Evolutionary conservation across 2,797 vertebrate species (phyloP), one percentile per base, ranked within the genome.

Genomic region (Sparidentex hasta): DNA sequence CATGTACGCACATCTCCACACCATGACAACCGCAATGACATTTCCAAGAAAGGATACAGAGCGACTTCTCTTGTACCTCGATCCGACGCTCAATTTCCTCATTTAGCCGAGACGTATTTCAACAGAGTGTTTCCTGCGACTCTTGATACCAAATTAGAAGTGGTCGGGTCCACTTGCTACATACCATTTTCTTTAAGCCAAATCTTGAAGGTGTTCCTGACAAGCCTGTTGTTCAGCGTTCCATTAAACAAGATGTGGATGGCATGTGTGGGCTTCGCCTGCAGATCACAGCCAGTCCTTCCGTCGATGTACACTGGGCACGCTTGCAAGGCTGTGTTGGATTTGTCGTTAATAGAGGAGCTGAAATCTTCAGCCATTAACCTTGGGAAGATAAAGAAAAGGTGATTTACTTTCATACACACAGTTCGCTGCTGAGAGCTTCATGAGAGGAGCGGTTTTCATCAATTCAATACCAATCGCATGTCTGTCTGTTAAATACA

Each of bases 201-300:
- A 33, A 0, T 0, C 7, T 0, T 0, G 73, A 78, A 79, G n/a
- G 72, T 86, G 65, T 92, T 86, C 44, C 25, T 63, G 66, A 63
- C 61, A 0, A 3, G 0, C 0, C 0, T n/a, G 33, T 51, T 7
- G 16, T 83, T 38, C 17, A n/a, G 0, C 0, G 81, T 92, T 16
- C 63, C 86, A 0, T 88, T 91, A 0, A 94, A 59, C 2, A 83
- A 8, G 4, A 90, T 11, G 0, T 0, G 0, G 6, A 93, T 11
- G 1, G 0, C 0, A 0, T 83, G 0, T 0, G 0, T 0, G 0
- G 0, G 0, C 0, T 0, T 0, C 0, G 11, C 11, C 18, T 27
- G 2, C 29, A 93, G 27, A 7, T 56, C 0, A 65, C 92, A 93
- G 0, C 76, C 76, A 0, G 55, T 83, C 65, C 11, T 81, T 27